Evolutionary conservation across 1,140 invertebrate genomes (phyloP).

Genomic region (Batillaria attramentaria): DNA sequence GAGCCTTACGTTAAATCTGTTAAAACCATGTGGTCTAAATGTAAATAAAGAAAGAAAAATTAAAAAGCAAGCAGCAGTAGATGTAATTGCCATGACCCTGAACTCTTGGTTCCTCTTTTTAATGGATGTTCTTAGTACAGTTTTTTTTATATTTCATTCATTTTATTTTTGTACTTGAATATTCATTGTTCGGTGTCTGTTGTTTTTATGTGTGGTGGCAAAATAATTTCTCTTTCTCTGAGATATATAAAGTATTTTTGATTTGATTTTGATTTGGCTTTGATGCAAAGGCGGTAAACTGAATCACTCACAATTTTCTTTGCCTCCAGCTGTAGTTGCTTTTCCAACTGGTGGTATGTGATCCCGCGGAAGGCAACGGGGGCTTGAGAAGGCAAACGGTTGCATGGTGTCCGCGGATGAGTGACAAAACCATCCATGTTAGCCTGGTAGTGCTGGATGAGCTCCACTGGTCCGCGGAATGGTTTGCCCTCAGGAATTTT

Average conservation of each 20-base stretch:
- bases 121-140: background rate
- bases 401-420: slow-evolving; percentile 66
- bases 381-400: slow-evolving; percentile 61
- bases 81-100: no score
- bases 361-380: slow-evolving; percentile 73
- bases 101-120: background rate
- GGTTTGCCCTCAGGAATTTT: slow-evolving; percentile 65
- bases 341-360: slow-evolving; percentile 70
- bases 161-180: background rate
- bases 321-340: slow-evolving; percentile 66
- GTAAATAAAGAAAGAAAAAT: no score
- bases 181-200: background rate
- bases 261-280: background rate
- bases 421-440: slow-evolving; percentile 67
- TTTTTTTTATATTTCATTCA: slow-evolving; percentile 27
- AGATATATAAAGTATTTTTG: background rate
- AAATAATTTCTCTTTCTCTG: background rate
- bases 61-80: no score
- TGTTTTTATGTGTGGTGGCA: background rate
- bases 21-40: no score
- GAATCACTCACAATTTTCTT: slow-evolving; percentile 53
- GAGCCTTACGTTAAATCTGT: no score
- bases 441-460: slow-evolving; percentile 65
- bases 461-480: slow-evolving; percentile 67
- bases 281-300: no score